Percentiles rank a stretch among this genome's conserved stretches.
These are phyloP conservation scores for Ctenochaetus hawaiiensis DNA, from an alignment of 2,797 vertebrate species.

Conservation along the genomic window DNA sequence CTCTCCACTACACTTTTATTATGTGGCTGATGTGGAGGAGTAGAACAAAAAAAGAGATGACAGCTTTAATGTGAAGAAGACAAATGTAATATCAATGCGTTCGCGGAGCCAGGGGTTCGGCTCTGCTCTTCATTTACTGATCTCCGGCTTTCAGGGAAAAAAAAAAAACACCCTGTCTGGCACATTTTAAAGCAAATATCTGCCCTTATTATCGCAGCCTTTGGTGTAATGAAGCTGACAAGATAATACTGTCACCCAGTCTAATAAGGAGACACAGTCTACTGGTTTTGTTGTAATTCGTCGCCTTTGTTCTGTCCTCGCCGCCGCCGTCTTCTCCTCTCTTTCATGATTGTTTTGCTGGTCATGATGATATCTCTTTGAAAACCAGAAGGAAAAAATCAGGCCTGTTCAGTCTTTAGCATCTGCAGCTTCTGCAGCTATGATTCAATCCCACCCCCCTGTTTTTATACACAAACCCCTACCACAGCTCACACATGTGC, in stretches of 20 bases:
- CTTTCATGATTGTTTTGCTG: conserved; percentile 80
- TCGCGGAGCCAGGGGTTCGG: conserved; percentile 28
- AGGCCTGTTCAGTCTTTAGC: conserved; percentile 74
- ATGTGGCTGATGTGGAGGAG: conserved; percentile 36
- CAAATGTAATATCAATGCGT: conserved; percentile 54
- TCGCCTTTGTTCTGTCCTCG: conserved; percentile 73
- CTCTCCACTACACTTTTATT: conserved; percentile 56
- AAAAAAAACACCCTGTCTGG: conserved; percentile 64
- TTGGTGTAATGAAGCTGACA: conserved; percentile 77
- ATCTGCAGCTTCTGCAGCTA: conserved; percentile 73
- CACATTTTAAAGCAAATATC: conserved; percentile 69
- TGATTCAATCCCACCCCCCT: conserved; percentile 29
- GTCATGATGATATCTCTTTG: conserved; percentile 82
- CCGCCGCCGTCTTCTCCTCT: conserved; percentile 57
- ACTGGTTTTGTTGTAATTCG: conserved; percentile 70
- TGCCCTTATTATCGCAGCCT: conserved; percentile 70
- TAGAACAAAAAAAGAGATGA: conserved; percentile 71
- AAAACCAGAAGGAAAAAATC: conserved; percentile 74
- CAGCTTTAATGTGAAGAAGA: conserved; percentile 70
- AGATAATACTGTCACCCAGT: conserved; percentile 73
- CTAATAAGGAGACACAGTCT: conserved; percentile 76
- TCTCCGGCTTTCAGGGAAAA: conserved; percentile 59
- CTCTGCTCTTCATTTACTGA: conserved; percentile 61
- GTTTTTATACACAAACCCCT: conserved; percentile 31
- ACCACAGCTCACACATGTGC: conserved; percentile 59